Conservation (phyloP, 1,140 invertebrate genomes). For the Trachymyrmex septentrionalis region DNA sequence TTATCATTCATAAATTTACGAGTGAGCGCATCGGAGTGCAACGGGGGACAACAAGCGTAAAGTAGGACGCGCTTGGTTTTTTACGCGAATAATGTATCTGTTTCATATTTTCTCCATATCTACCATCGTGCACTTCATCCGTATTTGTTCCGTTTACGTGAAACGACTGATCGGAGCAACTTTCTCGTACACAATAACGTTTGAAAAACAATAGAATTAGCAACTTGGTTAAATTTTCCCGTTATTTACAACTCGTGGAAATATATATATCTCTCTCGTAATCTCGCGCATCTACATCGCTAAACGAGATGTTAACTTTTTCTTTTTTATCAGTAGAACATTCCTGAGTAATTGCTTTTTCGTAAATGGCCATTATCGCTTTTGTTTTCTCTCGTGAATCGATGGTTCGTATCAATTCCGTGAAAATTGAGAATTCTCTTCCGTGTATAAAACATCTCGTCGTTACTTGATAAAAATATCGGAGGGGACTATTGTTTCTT, state of each 20-base stretch:
- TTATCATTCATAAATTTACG: conserved; percentile 64
- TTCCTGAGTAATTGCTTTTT: conserved; percentile 28
- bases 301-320: conserved; percentile 4
- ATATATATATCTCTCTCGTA: not conserved
- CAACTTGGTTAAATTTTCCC: conserved; percentile 45
- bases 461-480: not conserved
- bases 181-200: conserved; percentile 33
- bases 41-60: conserved; percentile 41
- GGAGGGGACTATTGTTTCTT: conserved; percentile 16
- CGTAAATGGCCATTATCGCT: not conserved
- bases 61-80: conserved; percentile 46
- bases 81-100: conserved; percentile 38
- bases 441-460: not conserved
- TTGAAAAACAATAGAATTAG: conserved; percentile 13
- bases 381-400: conserved; percentile 5
- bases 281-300: not conserved
- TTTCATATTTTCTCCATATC: conserved; percentile 47
- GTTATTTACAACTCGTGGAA: conserved; percentile 17
- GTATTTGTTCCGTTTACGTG: conserved; percentile 29
- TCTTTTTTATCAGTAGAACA: not conserved
- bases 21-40: conserved; percentile 31
- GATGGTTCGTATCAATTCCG: not conserved
- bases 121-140: not conserved
- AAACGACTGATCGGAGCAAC: conserved; percentile 2
- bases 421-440: conserved; percentile 5